A percentile compares a stretch with the other conserved stretches of the same genome.
Evolutionary conservation across 2,797 vertebrate species (phyloP).

Genomic region (Prionace glauca): DNA sequence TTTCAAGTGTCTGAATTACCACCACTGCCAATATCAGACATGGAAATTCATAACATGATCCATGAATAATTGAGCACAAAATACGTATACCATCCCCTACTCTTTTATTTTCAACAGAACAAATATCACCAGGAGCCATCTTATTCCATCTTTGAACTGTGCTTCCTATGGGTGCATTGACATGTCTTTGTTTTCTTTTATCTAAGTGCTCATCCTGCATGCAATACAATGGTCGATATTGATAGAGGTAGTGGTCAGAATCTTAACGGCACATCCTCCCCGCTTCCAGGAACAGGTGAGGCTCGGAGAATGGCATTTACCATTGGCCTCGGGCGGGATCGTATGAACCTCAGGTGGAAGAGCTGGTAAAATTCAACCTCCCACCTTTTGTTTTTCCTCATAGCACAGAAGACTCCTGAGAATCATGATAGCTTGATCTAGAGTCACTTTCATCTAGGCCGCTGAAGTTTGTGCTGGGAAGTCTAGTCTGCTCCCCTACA

Average conservation of each 20-base stretch:
- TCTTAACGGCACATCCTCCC: no score
- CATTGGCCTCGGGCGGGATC: no score
- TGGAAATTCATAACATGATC: conserved; percentile 4
- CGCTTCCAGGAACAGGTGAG: no score
- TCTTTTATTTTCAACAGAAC: background rate
- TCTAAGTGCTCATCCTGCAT: background rate
- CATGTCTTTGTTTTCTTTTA: background rate
- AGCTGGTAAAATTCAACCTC: no score
- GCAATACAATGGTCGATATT: background rate
- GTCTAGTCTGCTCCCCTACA: no score
- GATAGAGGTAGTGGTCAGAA: background rate
- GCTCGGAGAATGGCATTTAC: no score
- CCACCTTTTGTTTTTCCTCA: background rate
- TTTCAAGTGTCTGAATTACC: background rate
- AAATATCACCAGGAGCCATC: background rate
- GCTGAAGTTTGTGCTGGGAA: background rate
- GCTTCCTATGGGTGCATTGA: background rate
- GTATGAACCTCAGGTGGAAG: no score
- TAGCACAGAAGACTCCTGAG: background rate
- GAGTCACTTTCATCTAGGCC: background rate
- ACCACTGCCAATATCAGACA: background rate
- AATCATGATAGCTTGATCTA: background rate
- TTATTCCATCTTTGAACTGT: background rate
- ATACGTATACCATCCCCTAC: background rate
- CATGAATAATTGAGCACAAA: background rate